Base-by-base conservation (phyloP, 2,888 invertebrate genomes). In the Cryptophagus acutangulus region DNA sequence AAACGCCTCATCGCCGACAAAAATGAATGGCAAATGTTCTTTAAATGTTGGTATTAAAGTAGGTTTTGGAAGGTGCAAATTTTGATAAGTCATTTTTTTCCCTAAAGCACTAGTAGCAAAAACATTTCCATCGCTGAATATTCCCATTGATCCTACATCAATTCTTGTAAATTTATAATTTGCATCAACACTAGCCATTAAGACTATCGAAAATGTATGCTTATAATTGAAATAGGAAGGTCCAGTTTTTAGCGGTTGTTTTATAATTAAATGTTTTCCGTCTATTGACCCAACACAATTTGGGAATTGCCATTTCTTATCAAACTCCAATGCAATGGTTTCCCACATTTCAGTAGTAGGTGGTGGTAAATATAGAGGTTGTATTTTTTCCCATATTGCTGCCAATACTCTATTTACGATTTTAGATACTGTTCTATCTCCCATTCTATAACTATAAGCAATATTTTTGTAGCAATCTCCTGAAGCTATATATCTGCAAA, bases 1-100 rank as follows among this genome's bases (percentile, higher is more conserved):
- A n/a, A n/a, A 58, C 66, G 52, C 26, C 72, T 74, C 44, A 88
- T 70, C 37, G 10, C 39, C 47, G 3, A 45, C 37, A 44, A 41
- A 41, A 31, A 41, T 36, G 17, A 38, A 43, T 17, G 78, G 37
- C 16, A 26, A 33, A 20, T n/a, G 12, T n/a, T 18, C 36, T 25
- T 41, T 25, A 36, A 41, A 33, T 2, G 25, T 41, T 29, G 43
- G 38, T 39, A 43, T 15, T 4, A 29, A 29, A 25, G 20, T 42
- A 10, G 40, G 36, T 39, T 28, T 24, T 35, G 46, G 43, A 10
- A 46, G 25, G 15, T 45, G 3, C 13, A 45, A 26, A 34, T 33
- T 36, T 14, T 43, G 10, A 33, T 31, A 33, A n/a, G 30, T 17
- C 24, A 41, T 4, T 15, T 14, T 18, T 36, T 38, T 41, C 26